These are phyloP conservation scores for Theocolax elegans DNA, from an alignment of 1,140 invertebrate genomes.

Conservation along the genomic window DNA sequence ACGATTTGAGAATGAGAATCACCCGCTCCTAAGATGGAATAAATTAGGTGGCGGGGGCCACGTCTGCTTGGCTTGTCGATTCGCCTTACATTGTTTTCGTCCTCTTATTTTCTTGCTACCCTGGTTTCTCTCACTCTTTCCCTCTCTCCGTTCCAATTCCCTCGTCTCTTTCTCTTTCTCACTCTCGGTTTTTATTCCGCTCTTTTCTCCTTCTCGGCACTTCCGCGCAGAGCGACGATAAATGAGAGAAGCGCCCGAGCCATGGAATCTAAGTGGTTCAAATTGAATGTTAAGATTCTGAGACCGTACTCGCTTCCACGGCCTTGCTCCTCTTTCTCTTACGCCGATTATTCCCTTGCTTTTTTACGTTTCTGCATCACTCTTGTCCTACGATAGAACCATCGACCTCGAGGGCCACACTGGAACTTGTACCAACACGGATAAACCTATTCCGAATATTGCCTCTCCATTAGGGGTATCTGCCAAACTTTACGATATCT, in stretches of 20 bases:
- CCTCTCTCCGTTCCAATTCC: too few relatives aligned
- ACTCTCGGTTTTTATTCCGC: too few relatives aligned
- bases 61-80: too few relatives aligned
- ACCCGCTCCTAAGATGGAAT: conserved; percentile 41
- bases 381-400: too few relatives aligned
- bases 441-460: too few relatives aligned
- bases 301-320: background rate
- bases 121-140: background rate
- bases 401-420: too few relatives aligned
- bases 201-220: background rate
- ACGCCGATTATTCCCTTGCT: background rate
- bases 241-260: background rate
- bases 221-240: background rate
- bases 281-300: conserved; percentile 36
- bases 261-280: conserved; percentile 26
- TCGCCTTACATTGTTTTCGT: too few relatives aligned
- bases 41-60: conserved; percentile 34
- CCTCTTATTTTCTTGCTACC: too few relatives aligned
- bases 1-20: conserved; percentile 37
- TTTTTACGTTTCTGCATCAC: conserved; percentile 3
- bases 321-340: background rate
- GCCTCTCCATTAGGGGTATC: too few relatives aligned
- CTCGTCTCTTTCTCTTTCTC: background rate
- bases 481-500: too few relatives aligned
- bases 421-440: too few relatives aligned